Percentiles rank a stretch among this genome's conserved stretches.
Conservation (phyloP, 2,888 invertebrate species). For the Calephelis perditalis region DNA sequence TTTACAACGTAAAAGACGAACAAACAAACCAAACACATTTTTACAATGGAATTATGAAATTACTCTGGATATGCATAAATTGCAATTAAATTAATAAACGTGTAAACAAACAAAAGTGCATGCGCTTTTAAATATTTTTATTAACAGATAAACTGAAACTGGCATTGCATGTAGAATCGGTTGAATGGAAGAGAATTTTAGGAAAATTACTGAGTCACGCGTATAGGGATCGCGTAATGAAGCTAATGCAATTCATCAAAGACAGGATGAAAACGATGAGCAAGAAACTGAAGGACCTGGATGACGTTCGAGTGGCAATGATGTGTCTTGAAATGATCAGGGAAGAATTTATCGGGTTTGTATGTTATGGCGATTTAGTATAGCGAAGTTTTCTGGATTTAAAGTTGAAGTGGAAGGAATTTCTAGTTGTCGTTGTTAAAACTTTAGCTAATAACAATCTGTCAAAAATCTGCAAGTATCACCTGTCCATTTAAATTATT, state of each 20-base stretch:
- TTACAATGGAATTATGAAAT: too few species aligned
- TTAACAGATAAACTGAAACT: slow-evolving; percentile 80
- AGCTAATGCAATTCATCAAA: slow-evolving; percentile 86
- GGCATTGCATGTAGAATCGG: slow-evolving; percentile 84
- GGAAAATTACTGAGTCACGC: slow-evolving; percentile 83
- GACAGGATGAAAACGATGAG: slow-evolving; percentile 84
- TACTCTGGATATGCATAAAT: too few species aligned
- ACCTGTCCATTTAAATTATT: too few species aligned
- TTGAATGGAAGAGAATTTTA: slow-evolving; percentile 86
- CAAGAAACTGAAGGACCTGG: slow-evolving; percentile 86
- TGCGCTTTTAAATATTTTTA: too few species aligned
- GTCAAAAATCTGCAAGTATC: too few species aligned
- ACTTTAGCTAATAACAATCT: slow-evolving; percentile 30
- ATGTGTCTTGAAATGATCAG: slow-evolving; percentile 85
- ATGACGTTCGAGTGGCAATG: slow-evolving; percentile 90
- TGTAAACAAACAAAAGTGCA: too few species aligned
- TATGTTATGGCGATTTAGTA: slow-evolving; percentile 10
- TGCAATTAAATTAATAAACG: too few species aligned
- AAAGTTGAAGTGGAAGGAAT: too few species aligned
- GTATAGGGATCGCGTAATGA: slow-evolving; percentile 83
- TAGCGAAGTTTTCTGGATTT: too few species aligned
- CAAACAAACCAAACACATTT: too few species aligned
- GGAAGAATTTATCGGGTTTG: slow-evolving; percentile 84
- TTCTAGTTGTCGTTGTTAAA: too few species aligned
- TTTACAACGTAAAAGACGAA: too few species aligned